phyloP scores from a whole-genome alignment of 2,888 invertebrate genomes.

The Tinea semifulvella region DNA sequence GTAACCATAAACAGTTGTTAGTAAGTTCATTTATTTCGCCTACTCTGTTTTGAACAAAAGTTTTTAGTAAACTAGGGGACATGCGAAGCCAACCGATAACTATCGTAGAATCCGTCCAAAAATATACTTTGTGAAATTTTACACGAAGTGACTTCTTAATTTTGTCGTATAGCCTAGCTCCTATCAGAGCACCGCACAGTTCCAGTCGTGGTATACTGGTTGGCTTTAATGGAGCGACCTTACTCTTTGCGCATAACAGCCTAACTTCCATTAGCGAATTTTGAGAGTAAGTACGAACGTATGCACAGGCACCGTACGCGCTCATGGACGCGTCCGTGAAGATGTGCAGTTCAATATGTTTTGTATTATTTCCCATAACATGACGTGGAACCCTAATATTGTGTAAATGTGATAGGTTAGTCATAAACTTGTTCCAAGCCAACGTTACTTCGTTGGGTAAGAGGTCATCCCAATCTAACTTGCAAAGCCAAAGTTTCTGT shows the following conservation, averaged over 20 bases:
- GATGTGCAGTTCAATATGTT: constrained; percentile 19
- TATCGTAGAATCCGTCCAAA: constrained; percentile 25
- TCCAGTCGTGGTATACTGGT: constrained; percentile 24
- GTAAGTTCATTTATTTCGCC: constrained; percentile 19
- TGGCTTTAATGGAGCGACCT: constrained; percentile 23
- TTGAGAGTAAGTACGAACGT: constrained; percentile 17
- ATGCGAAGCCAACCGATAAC: constrained; percentile 22
- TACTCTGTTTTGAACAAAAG: constrained; percentile 23
- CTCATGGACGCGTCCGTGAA: constrained; percentile 22
- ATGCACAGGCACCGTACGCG: constrained; percentile 23
- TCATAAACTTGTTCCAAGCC: constrained; percentile 17
- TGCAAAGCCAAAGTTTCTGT: constrained; percentile 22
- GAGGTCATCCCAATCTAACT: constrained; percentile 23
- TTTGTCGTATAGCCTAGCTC: constrained; percentile 20
- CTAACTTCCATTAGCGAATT: constrained; percentile 15
- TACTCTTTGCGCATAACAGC: constrained; percentile 23
- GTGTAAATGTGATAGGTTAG: constrained; percentile 14
- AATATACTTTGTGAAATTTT: constrained; percentile 18
- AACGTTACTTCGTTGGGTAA: constrained; percentile 18
- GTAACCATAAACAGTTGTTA: constrained; percentile 13
- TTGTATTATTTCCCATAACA: constrained; percentile 13
- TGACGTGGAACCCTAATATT: constrained; percentile 18
- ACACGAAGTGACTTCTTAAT: constrained; percentile 17
- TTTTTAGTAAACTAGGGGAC: constrained; percentile 21
- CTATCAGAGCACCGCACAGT: constrained; percentile 23